These are phyloP conservation scores for Epirrhoe alternata DNA, from an alignment of 2,888 invertebrate genomes.

Conservation along the genomic window DNA sequence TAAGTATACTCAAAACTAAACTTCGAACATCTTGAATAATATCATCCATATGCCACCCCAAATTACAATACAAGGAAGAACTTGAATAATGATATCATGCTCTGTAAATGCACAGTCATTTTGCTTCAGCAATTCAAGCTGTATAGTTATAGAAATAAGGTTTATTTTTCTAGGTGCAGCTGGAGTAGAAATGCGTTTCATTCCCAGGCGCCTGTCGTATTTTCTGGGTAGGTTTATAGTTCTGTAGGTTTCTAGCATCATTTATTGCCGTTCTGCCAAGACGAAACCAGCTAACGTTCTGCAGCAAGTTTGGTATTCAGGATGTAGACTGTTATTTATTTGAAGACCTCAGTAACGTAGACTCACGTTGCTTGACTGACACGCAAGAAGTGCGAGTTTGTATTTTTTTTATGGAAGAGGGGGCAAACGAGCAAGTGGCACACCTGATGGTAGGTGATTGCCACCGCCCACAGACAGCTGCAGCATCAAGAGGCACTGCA, in stretches of 20 bases:
- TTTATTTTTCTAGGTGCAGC: background rate
- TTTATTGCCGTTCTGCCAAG: slow-evolving; percentile 30
- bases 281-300: background rate
- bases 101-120: slow-evolving; percentile 10
- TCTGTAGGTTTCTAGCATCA: slow-evolving; percentile 33
- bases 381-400: too few species aligned
- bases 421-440: too few species aligned
- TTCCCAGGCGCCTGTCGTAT: slow-evolving; percentile 33
- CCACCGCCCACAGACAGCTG: too few species aligned
- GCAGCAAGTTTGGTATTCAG: background rate
- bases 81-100: slow-evolving; percentile 14
- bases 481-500: too few species aligned
- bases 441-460: too few species aligned
- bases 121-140: background rate
- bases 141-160: background rate
- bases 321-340: background rate
- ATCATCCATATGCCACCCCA: background rate
- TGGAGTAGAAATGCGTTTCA: slow-evolving; percentile 30
- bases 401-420: too few species aligned
- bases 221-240: slow-evolving; percentile 35
- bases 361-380: too few species aligned
- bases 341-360: too few species aligned
- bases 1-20: background rate
- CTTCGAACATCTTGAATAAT: background rate
- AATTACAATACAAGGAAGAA: slow-evolving; percentile 3